These are phyloP conservation scores for Megaceryle alcyon DNA, from an alignment of 2,797 vertebrate genomes.

Conservation along the genomic window DNA sequence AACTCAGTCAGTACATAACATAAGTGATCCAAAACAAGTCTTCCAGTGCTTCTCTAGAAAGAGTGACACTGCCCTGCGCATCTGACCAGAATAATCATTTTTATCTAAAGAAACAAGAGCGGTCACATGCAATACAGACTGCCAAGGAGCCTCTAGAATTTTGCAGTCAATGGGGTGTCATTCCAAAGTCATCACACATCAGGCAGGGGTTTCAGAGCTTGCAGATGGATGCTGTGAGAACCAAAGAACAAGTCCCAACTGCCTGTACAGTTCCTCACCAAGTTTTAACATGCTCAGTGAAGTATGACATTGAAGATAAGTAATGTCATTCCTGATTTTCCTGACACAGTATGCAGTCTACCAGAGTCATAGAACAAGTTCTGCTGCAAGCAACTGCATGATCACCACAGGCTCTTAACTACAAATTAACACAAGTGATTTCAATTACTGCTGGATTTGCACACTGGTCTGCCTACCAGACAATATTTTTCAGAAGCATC, in stretches of 20 bases:
- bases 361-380: constrained; percentile 43
- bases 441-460: constrained; percentile 21
- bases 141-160: not conserved
- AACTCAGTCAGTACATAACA: not conserved
- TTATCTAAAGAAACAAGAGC: not conserved
- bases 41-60: not conserved
- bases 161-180: not conserved
- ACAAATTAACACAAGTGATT: not conserved
- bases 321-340: constrained; percentile 36
- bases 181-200: not conserved
- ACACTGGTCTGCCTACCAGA: not conserved
- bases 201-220: not conserved
- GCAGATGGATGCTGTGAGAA: not conserved
- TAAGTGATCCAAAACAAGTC: not conserved
- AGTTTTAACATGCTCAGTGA: not conserved
- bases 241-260: not conserved
- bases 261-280: not conserved
- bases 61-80: not conserved
- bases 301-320: constrained; percentile 1
- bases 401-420: not conserved
- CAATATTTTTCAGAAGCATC: not conserved
- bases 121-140: not conserved
- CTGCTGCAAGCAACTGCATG: constrained; percentile 7
- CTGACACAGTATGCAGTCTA: not conserved
- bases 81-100: not conserved